Percentiles rank a stretch among this genome's conserved stretches.
Conservation (phyloP, 1,140 invertebrate species). For the Watersipora subatra region DNA sequence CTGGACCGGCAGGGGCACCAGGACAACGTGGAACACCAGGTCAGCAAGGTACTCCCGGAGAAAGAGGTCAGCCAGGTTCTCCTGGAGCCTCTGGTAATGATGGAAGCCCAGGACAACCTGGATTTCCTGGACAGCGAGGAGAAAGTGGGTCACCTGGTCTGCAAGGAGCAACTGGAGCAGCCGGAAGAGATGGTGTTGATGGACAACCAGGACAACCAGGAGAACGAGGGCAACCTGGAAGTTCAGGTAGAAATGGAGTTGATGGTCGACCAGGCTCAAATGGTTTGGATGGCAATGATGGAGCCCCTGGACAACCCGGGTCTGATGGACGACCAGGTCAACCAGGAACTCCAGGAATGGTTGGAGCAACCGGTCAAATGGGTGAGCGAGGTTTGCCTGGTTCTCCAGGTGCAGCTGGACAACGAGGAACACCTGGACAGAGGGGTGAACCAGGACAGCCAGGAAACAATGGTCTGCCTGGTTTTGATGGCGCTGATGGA, state of each 20-base stretch:
- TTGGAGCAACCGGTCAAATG: conserved; percentile 3
- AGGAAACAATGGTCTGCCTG: background rate
- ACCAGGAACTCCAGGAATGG: background rate
- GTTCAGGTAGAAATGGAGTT: background rate
- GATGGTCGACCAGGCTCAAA: background rate
- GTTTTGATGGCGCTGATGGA: background rate
- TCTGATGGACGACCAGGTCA: background rate
- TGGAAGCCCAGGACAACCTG: background rate
- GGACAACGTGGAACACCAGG: conserved; percentile 2
- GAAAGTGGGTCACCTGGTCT: background rate
- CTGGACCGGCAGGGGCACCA: background rate
- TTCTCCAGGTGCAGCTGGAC: background rate
- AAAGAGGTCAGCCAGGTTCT: background rate
- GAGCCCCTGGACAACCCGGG: background rate
- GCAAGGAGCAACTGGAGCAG: background rate
- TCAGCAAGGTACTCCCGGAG: conserved; percentile 1
- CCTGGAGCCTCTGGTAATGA: conserved; percentile 3
- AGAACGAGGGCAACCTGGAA: background rate
- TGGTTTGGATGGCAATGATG: background rate
- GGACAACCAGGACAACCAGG: background rate
- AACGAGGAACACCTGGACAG: background rate
- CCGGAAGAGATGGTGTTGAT: background rate
- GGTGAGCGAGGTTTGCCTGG: conserved; percentile 2
- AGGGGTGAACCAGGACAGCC: background rate
- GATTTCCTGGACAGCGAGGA: background rate